phyloP scores from a whole-genome alignment of 2,888 invertebrate genomes.

The Dicyrtoma fusca region DNA sequence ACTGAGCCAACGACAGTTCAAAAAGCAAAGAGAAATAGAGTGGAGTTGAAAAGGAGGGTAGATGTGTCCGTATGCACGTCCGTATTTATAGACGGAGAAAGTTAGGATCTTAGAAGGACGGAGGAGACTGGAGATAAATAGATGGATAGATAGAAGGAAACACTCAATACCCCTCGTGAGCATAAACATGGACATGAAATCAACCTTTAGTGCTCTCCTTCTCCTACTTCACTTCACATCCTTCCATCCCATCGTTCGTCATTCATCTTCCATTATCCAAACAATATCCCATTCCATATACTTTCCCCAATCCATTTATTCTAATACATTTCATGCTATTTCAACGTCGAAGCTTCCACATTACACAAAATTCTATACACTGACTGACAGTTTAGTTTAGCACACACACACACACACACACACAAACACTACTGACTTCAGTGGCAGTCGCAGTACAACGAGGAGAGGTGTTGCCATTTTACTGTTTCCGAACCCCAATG shows the following conservation, averaged over 20 bases:
- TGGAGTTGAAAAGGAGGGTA: neutral
- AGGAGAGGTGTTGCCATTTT: too few species aligned
- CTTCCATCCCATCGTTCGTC: slow-evolving; percentile 1
- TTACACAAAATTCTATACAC: neutral
- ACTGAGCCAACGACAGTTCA: neutral
- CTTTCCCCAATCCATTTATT: slow-evolving; percentile 3
- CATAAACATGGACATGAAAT: too few species aligned
- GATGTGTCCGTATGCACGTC: neutral
- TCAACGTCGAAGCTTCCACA: neutral
- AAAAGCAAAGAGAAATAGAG: neutral
- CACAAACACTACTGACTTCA: too few species aligned
- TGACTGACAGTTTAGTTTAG: too few species aligned
- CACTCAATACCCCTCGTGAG: neutral
- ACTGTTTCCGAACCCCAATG: too few species aligned
- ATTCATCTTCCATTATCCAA: slow-evolving; percentile 25
- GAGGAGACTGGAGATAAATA: neutral
- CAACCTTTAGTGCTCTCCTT: neutral
- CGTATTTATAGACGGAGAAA: neutral
- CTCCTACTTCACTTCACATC: neutral
- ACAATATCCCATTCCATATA: neutral
- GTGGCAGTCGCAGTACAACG: too few species aligned
- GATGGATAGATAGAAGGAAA: neutral
- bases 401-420: too few species aligned
- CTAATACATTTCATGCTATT: slow-evolving; percentile 11
- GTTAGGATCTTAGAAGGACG: neutral